Evolutionary conservation across 2,888 invertebrate species (phyloP).

Genomic region (Torymus tubicola): DNA sequence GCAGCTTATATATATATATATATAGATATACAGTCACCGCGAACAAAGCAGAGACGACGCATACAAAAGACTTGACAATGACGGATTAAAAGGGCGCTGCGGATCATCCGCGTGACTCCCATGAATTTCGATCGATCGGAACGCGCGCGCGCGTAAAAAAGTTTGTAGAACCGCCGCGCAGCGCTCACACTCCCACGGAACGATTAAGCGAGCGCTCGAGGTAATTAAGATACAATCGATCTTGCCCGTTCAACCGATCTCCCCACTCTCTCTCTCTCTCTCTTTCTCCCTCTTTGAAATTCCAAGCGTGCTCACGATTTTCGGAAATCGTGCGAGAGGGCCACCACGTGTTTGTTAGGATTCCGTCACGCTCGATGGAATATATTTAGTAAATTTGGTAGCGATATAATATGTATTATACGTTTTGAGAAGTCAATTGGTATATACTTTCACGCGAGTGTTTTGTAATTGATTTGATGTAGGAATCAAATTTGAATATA

Average conservation of each 20-base stretch:
- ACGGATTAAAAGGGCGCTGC: slow-evolving; percentile 19
- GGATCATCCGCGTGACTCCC: neutral
- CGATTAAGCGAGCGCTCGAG: slow-evolving; percentile 52
- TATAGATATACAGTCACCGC: too few relatives aligned
- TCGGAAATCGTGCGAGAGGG: too few relatives aligned
- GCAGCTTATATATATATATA: too few relatives aligned
- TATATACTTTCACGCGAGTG: too few relatives aligned
- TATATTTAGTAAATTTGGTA: too few relatives aligned
- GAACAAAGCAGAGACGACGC: neutral
- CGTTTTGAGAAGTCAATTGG: too few relatives aligned
- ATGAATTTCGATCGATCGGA: slow-evolving; percentile 23
- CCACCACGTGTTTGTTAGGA: too few relatives aligned
- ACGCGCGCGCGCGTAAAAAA: neutral
- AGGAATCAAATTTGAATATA: too few relatives aligned
- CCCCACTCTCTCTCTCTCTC: neutral
- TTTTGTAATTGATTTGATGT: too few relatives aligned
- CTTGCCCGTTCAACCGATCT: slow-evolving; percentile 49
- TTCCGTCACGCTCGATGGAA: too few relatives aligned
- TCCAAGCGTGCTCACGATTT: neutral
- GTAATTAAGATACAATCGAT: slow-evolving; percentile 61
- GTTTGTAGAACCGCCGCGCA: neutral
- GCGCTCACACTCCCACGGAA: slow-evolving; percentile 42
- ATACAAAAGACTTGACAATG: slow-evolving; percentile 13
- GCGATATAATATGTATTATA: too few relatives aligned
- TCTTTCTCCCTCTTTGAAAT: slow-evolving; percentile 17